Conservation (phyloP, 2,797 vertebrate species). For the Crypturellus tataupa region DNA sequence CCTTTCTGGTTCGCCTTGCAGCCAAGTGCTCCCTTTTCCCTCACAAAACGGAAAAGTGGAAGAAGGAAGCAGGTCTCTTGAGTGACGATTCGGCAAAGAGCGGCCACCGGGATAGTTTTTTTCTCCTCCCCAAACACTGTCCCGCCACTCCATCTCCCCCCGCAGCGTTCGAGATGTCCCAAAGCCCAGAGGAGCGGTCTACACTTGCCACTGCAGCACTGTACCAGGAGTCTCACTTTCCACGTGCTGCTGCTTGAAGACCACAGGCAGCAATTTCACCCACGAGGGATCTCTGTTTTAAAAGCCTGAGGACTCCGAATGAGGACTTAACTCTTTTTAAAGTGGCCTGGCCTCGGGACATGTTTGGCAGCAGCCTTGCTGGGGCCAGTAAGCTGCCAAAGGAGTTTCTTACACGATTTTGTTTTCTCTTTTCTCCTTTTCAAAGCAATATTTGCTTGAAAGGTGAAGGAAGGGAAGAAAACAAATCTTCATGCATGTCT, state of each 20-base stretch:
- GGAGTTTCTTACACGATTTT: background rate
- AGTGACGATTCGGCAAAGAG: background rate
- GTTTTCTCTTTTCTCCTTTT: background rate
- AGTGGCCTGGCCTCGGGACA: background rate
- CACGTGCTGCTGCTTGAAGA: background rate
- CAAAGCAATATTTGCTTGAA: background rate
- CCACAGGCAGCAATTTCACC: background rate
- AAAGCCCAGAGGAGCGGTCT: background rate
- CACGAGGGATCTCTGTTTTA: background rate
- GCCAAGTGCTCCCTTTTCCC: background rate
- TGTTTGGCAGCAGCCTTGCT: background rate
- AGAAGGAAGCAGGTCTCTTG: background rate
- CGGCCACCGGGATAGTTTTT: background rate
- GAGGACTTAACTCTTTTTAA: background rate
- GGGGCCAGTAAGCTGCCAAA: background rate
- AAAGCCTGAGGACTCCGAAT: background rate
- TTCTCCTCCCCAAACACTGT: background rate
- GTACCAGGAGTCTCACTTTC: background rate
- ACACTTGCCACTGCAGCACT: background rate
- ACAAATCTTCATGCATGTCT: background rate
- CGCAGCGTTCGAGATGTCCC: background rate
- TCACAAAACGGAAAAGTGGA: background rate
- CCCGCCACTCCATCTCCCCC: background rate
- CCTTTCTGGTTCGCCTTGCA: background rate
- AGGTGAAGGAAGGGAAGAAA: background rate